Evolutionary conservation across 1,140 invertebrate species (phyloP), one percentile per base, ranked within the genome.

Genomic region (Bombus pyrosoma): DNA sequence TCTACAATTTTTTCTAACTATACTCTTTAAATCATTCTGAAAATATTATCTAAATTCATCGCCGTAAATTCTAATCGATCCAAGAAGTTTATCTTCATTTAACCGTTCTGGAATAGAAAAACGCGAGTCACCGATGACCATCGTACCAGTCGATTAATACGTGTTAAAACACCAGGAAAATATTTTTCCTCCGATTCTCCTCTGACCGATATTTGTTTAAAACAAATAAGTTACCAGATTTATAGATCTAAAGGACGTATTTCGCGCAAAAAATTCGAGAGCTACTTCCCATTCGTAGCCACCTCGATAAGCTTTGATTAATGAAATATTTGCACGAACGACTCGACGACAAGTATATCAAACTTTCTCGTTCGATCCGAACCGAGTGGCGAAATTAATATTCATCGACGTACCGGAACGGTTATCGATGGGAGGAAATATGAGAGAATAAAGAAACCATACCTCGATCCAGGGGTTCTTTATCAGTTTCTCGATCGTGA

Each of bases 371-470:
- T 73, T 25, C 43, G 39, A 73, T 81, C 39, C 28, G 22, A 37
- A 25, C n/a, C 47, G 37, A 32, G 47, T 37, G 8, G 9, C 1
- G 47, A 28, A 73, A 81, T 81, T 81, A 81, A 81, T 81, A 81
- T 81, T 81, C 80, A 81, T 43, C 66, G 43, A 47, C 12, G 28
- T 22, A 25, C 12, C 6, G 47, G 41, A 43, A 43, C 41, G 34
- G 28, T 81, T 62, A 74, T 73, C 39, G 43, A 32, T n/a, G 47
- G 18, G 4, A 22, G 25, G 4, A 5, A 18, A 41, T 32, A 75
- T 15, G 41, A 13, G 10, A 6, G 43, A 34, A 12, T 32, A 43
- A 43, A 73, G 71, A 57, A 66, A 41, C 34, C 37, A 18, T 78
- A 83, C 81, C 81, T 83, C 32, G 59, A n/a, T 37, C 71, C 43